phyloP scores from a whole-genome alignment of 2,797 vertebrate genomes.

The Bufotes viridis region DNA sequence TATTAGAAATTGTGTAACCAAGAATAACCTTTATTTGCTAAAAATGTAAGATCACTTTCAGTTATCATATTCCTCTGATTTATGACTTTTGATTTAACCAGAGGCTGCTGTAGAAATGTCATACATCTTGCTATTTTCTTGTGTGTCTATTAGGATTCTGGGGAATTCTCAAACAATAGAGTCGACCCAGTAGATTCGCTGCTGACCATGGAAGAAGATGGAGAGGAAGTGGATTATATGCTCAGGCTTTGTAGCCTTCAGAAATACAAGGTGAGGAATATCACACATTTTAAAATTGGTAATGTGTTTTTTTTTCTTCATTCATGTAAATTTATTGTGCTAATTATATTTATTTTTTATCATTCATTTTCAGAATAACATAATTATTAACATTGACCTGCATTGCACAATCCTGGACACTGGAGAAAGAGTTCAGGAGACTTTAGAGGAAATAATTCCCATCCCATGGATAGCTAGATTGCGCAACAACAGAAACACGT shows the following conservation, averaged over 20 bases:
- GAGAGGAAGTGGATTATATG: conserved; percentile 73
- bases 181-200: conserved; percentile 78
- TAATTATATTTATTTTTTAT: neutral
- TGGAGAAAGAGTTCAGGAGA: conserved; percentile 75
- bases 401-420: conserved; percentile 76
- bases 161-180: conserved; percentile 66
- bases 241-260: conserved; percentile 82
- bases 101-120: neutral
- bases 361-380: conserved; percentile 61
- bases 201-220: conserved; percentile 66
- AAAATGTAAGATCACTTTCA: no score
- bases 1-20: no score
- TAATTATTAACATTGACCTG: conserved; percentile 80
- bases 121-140: neutral
- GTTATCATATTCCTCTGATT: no score
- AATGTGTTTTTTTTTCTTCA: neutral
- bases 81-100: no score
- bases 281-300: neutral
- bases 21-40: no score
- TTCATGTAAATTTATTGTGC: neutral
- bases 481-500: conserved; percentile 65
- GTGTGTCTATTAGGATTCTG: conserved; percentile 68
- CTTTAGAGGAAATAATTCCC: conserved; percentile 72
- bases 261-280: conserved; percentile 78
- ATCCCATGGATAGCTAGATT: conserved; percentile 78